These are phyloP conservation scores for Brachionus angularis DNA, from an alignment of 1,140 invertebrate species.

Conservation along the genomic window DNA sequence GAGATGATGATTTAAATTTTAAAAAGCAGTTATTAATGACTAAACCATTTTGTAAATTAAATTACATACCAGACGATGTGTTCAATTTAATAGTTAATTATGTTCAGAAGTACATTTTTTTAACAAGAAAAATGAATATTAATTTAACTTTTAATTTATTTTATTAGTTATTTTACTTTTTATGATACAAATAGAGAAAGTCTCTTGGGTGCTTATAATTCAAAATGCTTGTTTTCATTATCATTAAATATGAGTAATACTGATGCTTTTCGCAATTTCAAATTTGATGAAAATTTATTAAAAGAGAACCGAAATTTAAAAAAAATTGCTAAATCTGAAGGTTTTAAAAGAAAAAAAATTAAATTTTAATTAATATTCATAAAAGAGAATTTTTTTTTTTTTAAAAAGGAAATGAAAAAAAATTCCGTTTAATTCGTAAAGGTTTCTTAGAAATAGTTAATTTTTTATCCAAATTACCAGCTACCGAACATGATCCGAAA, in stretches of 20 bases:
- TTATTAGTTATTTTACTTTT: constrained; percentile 30
- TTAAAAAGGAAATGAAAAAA: constrained; percentile 25
- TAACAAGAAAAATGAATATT: background rate
- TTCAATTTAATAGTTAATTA: constrained; percentile 29
- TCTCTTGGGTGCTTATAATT: constrained; percentile 7
- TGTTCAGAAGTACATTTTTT: constrained; percentile 25
- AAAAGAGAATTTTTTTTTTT: too few species aligned
- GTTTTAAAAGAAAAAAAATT: too few species aligned
- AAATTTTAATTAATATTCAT: too few species aligned
- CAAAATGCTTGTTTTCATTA: background rate
- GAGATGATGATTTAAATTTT: background rate
- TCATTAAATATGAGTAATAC: constrained; percentile 13
- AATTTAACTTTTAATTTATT: background rate
- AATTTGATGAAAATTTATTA: constrained; percentile 7
- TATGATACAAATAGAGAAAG: constrained; percentile 12
- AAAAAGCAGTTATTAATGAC: background rate
- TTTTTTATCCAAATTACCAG: constrained; percentile 22
- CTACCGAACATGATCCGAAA: constrained; percentile 28
- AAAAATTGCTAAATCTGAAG: background rate
- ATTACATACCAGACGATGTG: constrained; percentile 10
- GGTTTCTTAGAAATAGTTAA: constrained; percentile 12
- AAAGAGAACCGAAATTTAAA: constrained; percentile 40
- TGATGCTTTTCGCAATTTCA: background rate
- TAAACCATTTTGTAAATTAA: background rate
- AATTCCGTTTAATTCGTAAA: background rate